Evolutionary conservation across 2,888 invertebrate species (phyloP).

Genomic region (Aradus depressus): DNA sequence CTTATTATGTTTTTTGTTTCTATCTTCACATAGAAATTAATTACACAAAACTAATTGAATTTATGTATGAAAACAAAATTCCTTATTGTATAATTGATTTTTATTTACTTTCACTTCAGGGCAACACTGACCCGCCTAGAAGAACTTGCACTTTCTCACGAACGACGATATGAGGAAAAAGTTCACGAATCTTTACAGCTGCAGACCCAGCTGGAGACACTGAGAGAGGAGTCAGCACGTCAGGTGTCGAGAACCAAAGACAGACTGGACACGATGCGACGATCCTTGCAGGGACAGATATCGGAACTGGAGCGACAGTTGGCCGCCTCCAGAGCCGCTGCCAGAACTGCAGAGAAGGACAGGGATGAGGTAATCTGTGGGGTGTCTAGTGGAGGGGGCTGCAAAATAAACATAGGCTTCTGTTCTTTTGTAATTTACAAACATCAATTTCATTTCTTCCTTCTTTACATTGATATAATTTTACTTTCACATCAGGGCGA

Average conservation of each 20-base stretch:
- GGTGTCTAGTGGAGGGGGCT: too few relatives aligned
- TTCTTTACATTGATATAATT: too few relatives aligned
- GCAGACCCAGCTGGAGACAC: constrained; percentile 51
- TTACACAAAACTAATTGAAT: constrained; percentile 36
- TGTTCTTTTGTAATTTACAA: too few relatives aligned
- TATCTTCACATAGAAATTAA: too few relatives aligned
- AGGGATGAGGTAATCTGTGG: constrained; percentile 48
- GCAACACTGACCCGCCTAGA: constrained; percentile 37
- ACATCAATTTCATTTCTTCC: too few relatives aligned
- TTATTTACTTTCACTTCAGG: too few relatives aligned
- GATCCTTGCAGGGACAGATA: constrained; percentile 53
- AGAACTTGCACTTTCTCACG: constrained; percentile 46
- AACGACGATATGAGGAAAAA: constrained; percentile 53
- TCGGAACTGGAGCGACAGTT: constrained; percentile 55
- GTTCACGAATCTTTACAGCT: constrained; percentile 55
- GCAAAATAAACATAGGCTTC: too few relatives aligned
- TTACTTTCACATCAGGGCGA: too few relatives aligned
- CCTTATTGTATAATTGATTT: constrained; percentile 2
- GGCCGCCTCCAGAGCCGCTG: constrained; percentile 51
- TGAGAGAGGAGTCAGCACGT: constrained; percentile 55
- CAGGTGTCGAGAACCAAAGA: constrained; percentile 54
- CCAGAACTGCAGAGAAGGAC: constrained; percentile 53
- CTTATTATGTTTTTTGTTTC: too few relatives aligned
- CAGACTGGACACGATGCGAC: constrained; percentile 50
- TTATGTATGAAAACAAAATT: constrained; percentile 34